Evolutionary conservation across 1,140 invertebrate genomes (phyloP).

Genomic region (Ganaspis sp.): DNA sequence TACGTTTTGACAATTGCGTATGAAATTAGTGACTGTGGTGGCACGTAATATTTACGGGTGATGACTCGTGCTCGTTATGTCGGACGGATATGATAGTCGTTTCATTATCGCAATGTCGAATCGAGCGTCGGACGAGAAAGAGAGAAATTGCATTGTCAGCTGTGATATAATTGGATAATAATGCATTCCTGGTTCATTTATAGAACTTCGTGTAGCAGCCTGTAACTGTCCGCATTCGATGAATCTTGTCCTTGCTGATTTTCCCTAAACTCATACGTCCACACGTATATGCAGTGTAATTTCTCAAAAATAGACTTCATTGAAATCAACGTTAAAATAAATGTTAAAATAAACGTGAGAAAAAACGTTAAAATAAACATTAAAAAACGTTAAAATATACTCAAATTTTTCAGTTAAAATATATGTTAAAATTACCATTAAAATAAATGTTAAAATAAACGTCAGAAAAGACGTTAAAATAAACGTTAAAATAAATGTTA

Average conservation of each 20-base stretch:
- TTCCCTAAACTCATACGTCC: neutral
- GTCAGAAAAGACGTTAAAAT: too few species aligned
- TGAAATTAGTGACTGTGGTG: too few species aligned
- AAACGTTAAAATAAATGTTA: too few species aligned
- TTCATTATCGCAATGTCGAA: neutral
- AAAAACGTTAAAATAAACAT: too few species aligned
- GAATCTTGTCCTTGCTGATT: neutral
- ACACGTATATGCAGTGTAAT: neutral
- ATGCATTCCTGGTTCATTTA: neutral
- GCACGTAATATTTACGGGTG: neutral
- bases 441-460: too few species aligned
- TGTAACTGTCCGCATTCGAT: neutral
- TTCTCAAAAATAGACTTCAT: neutral
- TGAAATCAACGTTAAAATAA: too few species aligned
- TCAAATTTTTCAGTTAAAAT: too few species aligned
- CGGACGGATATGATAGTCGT: neutral
- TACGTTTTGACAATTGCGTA: too few species aligned
- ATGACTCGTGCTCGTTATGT: neutral
- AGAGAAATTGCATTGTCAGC: conserved; percentile 8
- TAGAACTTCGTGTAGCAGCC: neutral
- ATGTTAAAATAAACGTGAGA: too few species aligned
- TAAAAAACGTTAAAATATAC: too few species aligned
- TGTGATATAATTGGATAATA: conserved; percentile 22
- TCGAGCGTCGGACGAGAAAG: conserved; percentile 6
- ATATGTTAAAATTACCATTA: too few species aligned